phyloP scores from a whole-genome alignment of 2,113 vertebrate genomes.

The Lonchura striata region DNA sequence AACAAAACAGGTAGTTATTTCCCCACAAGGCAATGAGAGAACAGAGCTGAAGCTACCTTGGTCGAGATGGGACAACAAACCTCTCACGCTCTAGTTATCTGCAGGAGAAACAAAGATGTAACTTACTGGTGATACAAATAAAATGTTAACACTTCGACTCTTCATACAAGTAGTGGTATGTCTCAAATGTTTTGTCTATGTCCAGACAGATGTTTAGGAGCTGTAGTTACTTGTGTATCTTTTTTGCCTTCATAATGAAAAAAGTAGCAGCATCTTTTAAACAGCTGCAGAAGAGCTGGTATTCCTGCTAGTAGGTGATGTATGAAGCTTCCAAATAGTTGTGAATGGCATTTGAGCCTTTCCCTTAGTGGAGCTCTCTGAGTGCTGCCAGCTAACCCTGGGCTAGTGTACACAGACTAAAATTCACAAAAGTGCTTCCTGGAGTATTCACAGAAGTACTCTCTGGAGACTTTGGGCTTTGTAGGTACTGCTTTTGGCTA shows the following conservation, averaged over 20 bases:
- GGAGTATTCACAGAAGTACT: not conserved
- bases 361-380: not conserved
- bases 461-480: not conserved
- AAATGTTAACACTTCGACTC: not conserved
- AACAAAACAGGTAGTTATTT: not conserved
- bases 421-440: not conserved
- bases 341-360: not conserved
- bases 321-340: not conserved
- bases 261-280: not conserved
- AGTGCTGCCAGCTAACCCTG: not conserved
- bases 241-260: not conserved
- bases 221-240: not conserved
- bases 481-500: not conserved
- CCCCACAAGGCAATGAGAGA: not conserved
- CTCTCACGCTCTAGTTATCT: not conserved
- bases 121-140: not conserved
- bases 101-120: not conserved
- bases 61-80: not conserved
- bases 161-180: not conserved
- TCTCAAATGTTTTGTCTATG: not conserved
- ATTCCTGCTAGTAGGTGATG: not conserved
- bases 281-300: not conserved
- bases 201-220: not conserved
- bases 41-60: not conserved
- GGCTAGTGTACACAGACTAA: not conserved